These are phyloP conservation scores for Rugalucina vietnamica DNA, from an alignment of 2,888 invertebrate species.

Conservation along the genomic window DNA sequence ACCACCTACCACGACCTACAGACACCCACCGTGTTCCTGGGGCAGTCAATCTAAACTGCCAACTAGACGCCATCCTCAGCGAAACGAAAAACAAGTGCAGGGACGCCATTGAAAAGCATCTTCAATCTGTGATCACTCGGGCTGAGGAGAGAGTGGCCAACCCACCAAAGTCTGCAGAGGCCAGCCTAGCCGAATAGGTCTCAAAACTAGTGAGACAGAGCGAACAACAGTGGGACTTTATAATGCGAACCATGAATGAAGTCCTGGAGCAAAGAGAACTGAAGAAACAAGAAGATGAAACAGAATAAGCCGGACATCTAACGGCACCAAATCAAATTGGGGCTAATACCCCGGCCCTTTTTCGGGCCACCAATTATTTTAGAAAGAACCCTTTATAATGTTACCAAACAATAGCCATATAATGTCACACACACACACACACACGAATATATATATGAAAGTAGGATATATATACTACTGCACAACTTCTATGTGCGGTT, in stretches of 20 bases:
- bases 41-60: not conserved
- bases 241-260: not conserved
- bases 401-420: too few relatives aligned
- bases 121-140: not conserved
- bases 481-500: too few relatives aligned
- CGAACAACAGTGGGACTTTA: not conserved
- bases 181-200: too few relatives aligned
- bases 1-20: not conserved
- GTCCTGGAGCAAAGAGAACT: not conserved
- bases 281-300: not conserved
- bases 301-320: too few relatives aligned
- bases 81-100: not conserved
- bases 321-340: not conserved
- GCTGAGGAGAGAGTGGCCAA: not conserved
- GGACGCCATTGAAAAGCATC: not conserved
- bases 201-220: too few relatives aligned
- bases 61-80: not conserved
- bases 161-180: not conserved
- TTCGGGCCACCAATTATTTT: too few relatives aligned
- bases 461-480: too few relatives aligned
- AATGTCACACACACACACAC: too few relatives aligned
- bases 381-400: too few relatives aligned
- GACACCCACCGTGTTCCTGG: not conserved
- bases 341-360: not conserved
- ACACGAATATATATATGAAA: too few relatives aligned